Evolutionary conservation across 53 echinoderm and acorn worm genomes (phyloP).

Genomic region (Holothuria scabra): DNA sequence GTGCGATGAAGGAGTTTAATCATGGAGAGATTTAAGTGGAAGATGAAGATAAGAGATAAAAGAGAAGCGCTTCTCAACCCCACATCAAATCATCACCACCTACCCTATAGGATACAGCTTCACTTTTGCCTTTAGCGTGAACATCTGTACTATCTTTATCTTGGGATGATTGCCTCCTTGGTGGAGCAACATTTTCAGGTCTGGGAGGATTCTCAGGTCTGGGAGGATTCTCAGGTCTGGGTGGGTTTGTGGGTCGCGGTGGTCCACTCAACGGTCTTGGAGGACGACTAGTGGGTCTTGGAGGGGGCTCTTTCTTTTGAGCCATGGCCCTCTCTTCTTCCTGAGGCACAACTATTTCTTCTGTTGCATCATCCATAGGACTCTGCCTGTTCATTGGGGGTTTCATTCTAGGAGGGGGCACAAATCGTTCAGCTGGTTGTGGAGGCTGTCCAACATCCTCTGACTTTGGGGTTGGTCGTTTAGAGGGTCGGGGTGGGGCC

Average conservation of each 20-base stretch:
- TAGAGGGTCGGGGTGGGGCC: slow-evolving; percentile 60
- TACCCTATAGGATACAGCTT: slow-evolving; percentile 29
- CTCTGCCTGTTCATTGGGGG: slow-evolving; percentile 26
- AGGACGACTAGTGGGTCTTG: slow-evolving; percentile 71
- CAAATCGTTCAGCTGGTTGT: slow-evolving; percentile 30
- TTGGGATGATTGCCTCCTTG: neutral
- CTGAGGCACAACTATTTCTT: neutral
- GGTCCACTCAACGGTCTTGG: slow-evolving; percentile 68
- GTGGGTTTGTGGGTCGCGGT: slow-evolving; percentile 53
- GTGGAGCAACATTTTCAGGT: too few relatives aligned
- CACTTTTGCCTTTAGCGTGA: neutral
- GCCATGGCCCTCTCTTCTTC: neutral
- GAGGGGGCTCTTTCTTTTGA: slow-evolving; percentile 50
- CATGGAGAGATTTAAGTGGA: too few relatives aligned
- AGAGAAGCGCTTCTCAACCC: neutral
- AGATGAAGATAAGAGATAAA: too few relatives aligned
- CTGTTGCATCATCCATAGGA: neutral
- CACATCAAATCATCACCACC: slow-evolving; percentile 46
- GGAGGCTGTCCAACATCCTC: neutral
- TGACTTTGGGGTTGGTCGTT: slow-evolving; percentile 21
- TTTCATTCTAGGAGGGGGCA: slow-evolving; percentile 19
- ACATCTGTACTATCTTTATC: neutral
- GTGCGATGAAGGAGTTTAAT: too few relatives aligned
- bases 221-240: slow-evolving; percentile 3
- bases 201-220: too few relatives aligned